Conservation (phyloP, 2,888 invertebrate species). For the Himalopsyche anomala region DNA sequence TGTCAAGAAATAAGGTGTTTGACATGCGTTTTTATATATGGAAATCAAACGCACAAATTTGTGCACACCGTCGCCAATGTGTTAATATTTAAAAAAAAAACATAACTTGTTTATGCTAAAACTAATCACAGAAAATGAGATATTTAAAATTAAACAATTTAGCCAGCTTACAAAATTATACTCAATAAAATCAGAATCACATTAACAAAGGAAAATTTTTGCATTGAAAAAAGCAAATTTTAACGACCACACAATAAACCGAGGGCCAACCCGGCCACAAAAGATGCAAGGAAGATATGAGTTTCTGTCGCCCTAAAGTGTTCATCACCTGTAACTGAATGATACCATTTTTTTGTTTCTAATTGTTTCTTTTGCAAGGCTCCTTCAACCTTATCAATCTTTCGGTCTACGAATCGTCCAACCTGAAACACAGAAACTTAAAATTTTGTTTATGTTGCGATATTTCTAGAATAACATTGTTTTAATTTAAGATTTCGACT, state of each 20-base stretch:
- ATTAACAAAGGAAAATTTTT: neutral
- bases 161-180: neutral
- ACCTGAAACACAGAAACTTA: slow-evolving; percentile 76
- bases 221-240: neutral
- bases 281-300: slow-evolving; percentile 88
- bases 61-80: too few relatives aligned
- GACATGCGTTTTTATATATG: too few relatives aligned
- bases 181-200: neutral
- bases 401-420: slow-evolving; percentile 88
- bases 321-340: slow-evolving; percentile 81
- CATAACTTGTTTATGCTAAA: neutral
- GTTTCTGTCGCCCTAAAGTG: slow-evolving; percentile 84
- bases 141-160: neutral
- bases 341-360: slow-evolving; percentile 87
- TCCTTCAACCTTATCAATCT: slow-evolving; percentile 88
- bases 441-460: too few relatives aligned
- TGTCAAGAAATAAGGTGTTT: too few relatives aligned
- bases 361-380: slow-evolving; percentile 82
- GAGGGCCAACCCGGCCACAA: slow-evolving; percentile 86
- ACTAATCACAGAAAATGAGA: slow-evolving; percentile 1
- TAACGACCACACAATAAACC: slow-evolving; percentile 78
- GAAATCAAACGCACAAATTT: too few relatives aligned
- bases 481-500: too few relatives aligned
- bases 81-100: neutral
- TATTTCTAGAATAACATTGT: too few relatives aligned